phyloP scores from a whole-genome alignment of 2,888 invertebrate genomes.

The Drosophila incognita region DNA sequence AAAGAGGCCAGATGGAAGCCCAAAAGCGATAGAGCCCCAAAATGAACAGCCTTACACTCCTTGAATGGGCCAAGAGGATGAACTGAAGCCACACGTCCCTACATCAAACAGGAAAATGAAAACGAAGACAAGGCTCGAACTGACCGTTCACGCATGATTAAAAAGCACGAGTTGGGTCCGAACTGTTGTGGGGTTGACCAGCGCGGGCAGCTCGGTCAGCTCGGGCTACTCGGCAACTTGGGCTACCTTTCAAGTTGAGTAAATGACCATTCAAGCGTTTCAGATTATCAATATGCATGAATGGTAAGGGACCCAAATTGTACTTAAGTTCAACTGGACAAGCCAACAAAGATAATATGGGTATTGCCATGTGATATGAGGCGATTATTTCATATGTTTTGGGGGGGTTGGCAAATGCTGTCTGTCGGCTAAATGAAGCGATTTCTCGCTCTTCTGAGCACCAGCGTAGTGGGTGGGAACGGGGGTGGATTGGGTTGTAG shows the following conservation, averaged over 20 bases:
- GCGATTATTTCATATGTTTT: conserved; percentile 20
- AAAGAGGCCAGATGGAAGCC: conserved; percentile 40
- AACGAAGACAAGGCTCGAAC: conserved; percentile 42
- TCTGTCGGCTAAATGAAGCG: conserved; percentile 51
- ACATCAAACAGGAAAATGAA: conserved; percentile 47
- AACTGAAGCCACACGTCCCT: conserved; percentile 35
- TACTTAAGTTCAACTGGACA: conserved; percentile 63
- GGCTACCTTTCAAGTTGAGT: conserved; percentile 77
- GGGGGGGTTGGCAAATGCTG: not conserved
- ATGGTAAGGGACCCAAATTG: conserved; percentile 50
- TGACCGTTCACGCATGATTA: conserved; percentile 73
- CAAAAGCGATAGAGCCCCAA: conserved; percentile 55
- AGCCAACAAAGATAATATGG: conserved; percentile 35
- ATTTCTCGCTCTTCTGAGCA: conserved; percentile 56
- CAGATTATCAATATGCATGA: conserved; percentile 81
- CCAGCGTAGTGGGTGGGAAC: not conserved
- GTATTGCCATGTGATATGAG: conserved; percentile 31
- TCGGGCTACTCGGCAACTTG: not conserved
- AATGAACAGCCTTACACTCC: conserved; percentile 61
- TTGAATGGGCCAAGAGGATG: conserved; percentile 19
- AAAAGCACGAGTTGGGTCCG: conserved; percentile 54
- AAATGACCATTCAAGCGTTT: conserved; percentile 80
- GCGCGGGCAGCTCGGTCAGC: not conserved
- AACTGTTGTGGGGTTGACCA: conserved; percentile 16
- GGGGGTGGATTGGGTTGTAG: not conserved